phyloP scores from a whole-genome alignment of 2,888 invertebrate genomes.

The Zele albiditarsus region DNA sequence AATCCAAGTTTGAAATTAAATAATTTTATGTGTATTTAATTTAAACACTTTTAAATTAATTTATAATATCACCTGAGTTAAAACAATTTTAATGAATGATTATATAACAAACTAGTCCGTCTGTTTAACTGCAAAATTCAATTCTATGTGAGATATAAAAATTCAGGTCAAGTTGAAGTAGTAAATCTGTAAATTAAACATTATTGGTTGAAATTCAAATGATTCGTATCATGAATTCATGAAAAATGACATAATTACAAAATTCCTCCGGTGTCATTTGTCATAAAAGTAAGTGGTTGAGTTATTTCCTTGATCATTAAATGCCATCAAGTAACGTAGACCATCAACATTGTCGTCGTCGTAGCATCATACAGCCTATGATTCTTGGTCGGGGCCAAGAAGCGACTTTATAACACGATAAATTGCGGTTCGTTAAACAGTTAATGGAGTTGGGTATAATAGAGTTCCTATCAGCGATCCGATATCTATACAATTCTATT shows the following conservation, averaged over 20 bases:
- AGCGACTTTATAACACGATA: slow-evolving; percentile 64
- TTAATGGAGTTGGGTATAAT: slow-evolving; percentile 63
- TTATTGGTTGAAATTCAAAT: too few species aligned
- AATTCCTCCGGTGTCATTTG: not conserved
- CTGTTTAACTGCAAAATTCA: too few species aligned
- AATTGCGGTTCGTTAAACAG: slow-evolving; percentile 68
- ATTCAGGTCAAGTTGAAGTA: too few species aligned
- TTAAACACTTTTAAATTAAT: too few species aligned
- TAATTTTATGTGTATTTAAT: too few species aligned
- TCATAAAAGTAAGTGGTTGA: not conserved
- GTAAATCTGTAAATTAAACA: too few species aligned
- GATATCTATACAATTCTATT: slow-evolving; percentile 44
- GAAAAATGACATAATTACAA: not conserved
- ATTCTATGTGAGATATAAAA: too few species aligned
- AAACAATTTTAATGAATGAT: too few species aligned
- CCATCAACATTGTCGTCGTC: slow-evolving; percentile 9
- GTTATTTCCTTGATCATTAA: slow-evolving; percentile 22
- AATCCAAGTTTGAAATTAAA: too few species aligned
- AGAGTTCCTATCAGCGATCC: slow-evolving; percentile 57
- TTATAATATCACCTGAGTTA: too few species aligned
- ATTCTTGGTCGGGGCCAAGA: slow-evolving; percentile 40
- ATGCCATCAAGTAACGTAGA: slow-evolving; percentile 15
- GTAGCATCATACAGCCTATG: slow-evolving; percentile 34
- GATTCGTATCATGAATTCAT: not conserved
- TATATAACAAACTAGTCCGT: too few species aligned